A percentile compares a stretch with the other conserved stretches of the same genome.
phyloP scores from a whole-genome alignment of 1,140 invertebrate species.

The Drosophila orosa region DNA sequence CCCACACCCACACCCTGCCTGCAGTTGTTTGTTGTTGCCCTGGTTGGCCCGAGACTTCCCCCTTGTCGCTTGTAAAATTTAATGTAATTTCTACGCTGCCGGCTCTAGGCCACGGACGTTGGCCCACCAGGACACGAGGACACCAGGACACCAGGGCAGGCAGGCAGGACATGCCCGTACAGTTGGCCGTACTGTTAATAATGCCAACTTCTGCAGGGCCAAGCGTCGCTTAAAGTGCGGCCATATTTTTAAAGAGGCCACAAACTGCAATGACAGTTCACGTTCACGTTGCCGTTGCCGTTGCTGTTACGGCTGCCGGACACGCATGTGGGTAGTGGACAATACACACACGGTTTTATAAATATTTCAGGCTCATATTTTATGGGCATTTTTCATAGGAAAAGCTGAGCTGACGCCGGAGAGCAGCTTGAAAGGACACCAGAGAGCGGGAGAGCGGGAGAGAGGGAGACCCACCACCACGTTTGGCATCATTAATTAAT shows the following conservation, averaged over 20 bases:
- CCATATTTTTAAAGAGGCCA: slow-evolving; percentile 56
- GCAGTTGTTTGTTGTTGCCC: slow-evolving; percentile 38
- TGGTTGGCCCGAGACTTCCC: slow-evolving; percentile 15
- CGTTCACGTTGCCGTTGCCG: background rate
- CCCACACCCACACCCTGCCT: too few relatives aligned
- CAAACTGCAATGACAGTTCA: slow-evolving; percentile 64
- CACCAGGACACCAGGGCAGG: background rate
- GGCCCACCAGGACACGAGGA: too few relatives aligned
- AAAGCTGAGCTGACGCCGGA: slow-evolving; percentile 7
- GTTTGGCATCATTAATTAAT: slow-evolving; percentile 61
- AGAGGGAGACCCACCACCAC: background rate
- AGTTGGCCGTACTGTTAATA: slow-evolving; percentile 35
- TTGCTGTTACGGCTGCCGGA: slow-evolving; percentile 3
- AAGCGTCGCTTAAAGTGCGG: slow-evolving; percentile 40
- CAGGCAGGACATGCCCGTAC: slow-evolving; percentile 6
- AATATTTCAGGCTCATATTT: slow-evolving; percentile 59
- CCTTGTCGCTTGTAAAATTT: slow-evolving; percentile 57
- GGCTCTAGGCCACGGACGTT: slow-evolving; percentile 55
- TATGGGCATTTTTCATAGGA: slow-evolving; percentile 58
- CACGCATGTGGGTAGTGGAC: slow-evolving; percentile 45
- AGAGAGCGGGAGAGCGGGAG: background rate
- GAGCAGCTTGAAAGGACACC: slow-evolving; percentile 33
- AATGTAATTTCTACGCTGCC: slow-evolving; percentile 66
- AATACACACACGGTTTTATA: slow-evolving; percentile 35
- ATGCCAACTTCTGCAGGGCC: slow-evolving; percentile 15